These are phyloP conservation scores for Odontamblyopus lacepedii DNA, from an alignment of 2,797 vertebrate genomes.

Conservation along the genomic window DNA sequence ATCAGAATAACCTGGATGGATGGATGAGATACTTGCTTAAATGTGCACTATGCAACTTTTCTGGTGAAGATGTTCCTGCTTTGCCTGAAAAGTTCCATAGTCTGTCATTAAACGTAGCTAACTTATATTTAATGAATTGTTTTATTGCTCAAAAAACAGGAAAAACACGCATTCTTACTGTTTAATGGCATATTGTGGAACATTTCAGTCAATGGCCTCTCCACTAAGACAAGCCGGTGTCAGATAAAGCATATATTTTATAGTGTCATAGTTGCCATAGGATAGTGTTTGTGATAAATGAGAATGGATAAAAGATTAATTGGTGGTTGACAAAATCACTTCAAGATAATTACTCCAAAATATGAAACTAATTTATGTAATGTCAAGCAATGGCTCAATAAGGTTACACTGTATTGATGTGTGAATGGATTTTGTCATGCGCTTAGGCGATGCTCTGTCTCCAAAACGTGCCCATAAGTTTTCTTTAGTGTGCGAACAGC, in stretches of 20 bases:
- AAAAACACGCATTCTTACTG: too few species aligned
- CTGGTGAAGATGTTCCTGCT: neutral
- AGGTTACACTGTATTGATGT: neutral
- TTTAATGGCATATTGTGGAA: neutral
- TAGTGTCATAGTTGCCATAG: too few species aligned
- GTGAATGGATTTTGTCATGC: slow-evolving; percentile 1
- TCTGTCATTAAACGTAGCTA: neutral
- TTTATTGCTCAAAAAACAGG: neutral
- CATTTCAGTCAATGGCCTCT: neutral
- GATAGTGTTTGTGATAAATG: too few species aligned
- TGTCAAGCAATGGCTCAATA: neutral
- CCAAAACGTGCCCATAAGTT: slow-evolving; percentile 3
- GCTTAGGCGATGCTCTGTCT: neutral
- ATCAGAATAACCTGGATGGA: neutral
- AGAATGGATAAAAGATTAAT: neutral
- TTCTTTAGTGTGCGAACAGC: slow-evolving; percentile 17
- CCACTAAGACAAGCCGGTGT: neutral
- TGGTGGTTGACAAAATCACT: neutral
- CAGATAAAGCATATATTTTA: neutral
- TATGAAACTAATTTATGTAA: neutral
- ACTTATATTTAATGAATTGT: neutral
- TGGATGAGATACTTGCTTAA: neutral
- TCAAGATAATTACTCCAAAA: neutral
- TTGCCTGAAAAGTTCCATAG: neutral
- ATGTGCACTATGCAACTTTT: neutral